These are phyloP conservation scores for Hydrolagus colliei DNA, from an alignment of 2,797 vertebrate genomes.

Conservation along the genomic window DNA sequence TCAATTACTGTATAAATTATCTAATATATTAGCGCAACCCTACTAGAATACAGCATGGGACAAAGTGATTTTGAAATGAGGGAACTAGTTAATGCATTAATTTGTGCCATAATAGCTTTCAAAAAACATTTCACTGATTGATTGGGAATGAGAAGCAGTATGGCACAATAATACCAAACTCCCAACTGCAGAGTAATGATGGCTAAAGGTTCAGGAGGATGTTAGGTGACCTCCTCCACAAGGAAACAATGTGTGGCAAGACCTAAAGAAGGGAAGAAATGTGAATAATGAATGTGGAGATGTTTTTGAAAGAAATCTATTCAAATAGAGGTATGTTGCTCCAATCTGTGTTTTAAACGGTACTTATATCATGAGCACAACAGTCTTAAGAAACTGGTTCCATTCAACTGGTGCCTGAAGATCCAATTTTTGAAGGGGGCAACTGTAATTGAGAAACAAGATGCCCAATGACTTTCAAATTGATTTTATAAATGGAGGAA, in stretches of 20 bases:
- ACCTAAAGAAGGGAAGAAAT: background rate
- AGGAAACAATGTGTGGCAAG: background rate
- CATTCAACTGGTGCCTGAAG: background rate
- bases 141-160: background rate
- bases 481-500: background rate
- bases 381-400: background rate
- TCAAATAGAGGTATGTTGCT: background rate
- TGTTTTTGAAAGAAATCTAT: conserved; percentile 13
- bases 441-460: background rate
- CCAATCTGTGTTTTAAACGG: no score
- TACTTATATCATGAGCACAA: background rate
- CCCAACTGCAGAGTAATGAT: background rate
- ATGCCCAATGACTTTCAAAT: background rate
- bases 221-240: background rate
- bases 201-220: background rate
- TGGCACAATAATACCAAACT: background rate
- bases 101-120: background rate
- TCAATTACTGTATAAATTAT: background rate
- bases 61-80: background rate
- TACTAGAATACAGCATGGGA: background rate
- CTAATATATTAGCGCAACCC: background rate
- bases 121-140: background rate
- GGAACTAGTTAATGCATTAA: background rate
- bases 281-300: background rate
- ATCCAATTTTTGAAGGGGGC: background rate